Conservation (phyloP, 2,797 vertebrate genomes). For the Hafferia zeledoni region DNA sequence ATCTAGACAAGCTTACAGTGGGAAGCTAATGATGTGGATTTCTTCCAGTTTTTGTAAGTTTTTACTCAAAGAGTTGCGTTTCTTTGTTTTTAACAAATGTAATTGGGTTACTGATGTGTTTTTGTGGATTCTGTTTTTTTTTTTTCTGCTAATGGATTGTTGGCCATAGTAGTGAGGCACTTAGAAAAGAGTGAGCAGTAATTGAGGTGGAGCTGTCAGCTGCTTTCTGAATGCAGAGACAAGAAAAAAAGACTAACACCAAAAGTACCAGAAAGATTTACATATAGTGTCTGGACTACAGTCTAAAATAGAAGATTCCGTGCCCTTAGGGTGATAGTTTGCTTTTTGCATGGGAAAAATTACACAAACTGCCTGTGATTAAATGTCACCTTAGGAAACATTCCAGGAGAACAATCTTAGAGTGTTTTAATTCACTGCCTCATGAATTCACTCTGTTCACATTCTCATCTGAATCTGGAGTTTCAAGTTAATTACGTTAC, state of each 20-base stretch:
- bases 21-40: neutral
- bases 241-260: neutral
- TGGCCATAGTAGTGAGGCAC: neutral
- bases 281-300: neutral
- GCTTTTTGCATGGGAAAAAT: neutral
- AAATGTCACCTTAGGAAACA: slow-evolving; percentile 2
- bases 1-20: neutral
- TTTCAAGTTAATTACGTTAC: neutral
- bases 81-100: neutral
- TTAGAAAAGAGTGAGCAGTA: neutral
- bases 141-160: neutral
- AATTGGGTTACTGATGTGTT: neutral
- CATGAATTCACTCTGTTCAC: neutral
- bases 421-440: neutral
- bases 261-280: neutral
- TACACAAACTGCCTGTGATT: neutral
- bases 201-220: neutral
- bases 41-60: slow-evolving; percentile 19
- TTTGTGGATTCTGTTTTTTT: neutral
- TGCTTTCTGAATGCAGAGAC: neutral
- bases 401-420: neutral
- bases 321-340: neutral
- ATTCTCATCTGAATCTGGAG: neutral
- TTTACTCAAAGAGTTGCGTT: neutral
- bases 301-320: neutral